Base-by-base conservation (phyloP, 2,797 vertebrate species). In the Morelia viridis region DNA sequence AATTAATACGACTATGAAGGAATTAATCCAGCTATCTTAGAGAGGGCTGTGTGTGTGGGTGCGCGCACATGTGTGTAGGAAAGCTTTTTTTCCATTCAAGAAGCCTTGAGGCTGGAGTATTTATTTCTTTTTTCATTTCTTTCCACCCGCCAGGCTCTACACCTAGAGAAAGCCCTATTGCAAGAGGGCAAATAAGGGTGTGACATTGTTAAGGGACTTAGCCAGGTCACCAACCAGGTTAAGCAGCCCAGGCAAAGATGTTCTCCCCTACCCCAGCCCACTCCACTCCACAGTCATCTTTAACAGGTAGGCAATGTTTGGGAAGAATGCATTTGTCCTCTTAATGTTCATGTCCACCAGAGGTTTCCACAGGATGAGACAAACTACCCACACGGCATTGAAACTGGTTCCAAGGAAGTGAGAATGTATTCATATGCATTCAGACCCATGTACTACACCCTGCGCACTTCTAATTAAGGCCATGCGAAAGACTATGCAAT, bases 381-480 rank as follows among this genome's bases (percentile, higher is more conserved):
- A 11, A 26, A 71, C 12, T 13, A 41, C 22, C 57, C 65, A 19
- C 41, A 62, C 1, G 57, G 41, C 28, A 84, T n/a, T 31, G 17
- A 10, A n/a, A 65, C 88, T 64, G 88, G 91, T 61, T 53, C 57
- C 60, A 68, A 68, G 91, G 84, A 94, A 35, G 6, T 41, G 24
- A 58, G 46, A 2, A 5, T 2, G 57, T 90, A 80, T 86, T 76
- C 94, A 41, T 41, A 41, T 41, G 89, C 50, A 71, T 91, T 94
- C 90, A 89, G 92, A 90, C 53, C 89, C 94, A 76, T 56, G 35
- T 61, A 53, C 85, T 64, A 60, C 93, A 57, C 62, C 92, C 46
- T 92, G 50, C 9, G 91, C 53, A 92, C 46, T 93, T 87, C 90
- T 88, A 93, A 93, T 91, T 89, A 85, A 46, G 94, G n/a, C 41